Evolutionary conservation across 2,888 invertebrate genomes (phyloP), one percentile per base, ranked within the genome.

Genomic region (Tetragnatha montana): DNA sequence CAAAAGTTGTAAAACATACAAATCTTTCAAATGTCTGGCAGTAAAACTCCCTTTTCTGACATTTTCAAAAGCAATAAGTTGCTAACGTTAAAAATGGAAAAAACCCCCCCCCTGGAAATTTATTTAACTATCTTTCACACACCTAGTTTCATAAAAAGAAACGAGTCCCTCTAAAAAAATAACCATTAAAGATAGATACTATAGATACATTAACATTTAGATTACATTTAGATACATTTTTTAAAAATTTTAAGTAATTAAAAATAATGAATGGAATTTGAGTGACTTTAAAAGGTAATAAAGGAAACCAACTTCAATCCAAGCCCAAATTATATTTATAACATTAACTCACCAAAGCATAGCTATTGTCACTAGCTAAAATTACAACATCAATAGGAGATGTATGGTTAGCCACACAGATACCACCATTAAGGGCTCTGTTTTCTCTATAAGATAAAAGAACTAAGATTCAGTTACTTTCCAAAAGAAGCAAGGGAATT

Each of bases 341-440:
- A 19, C n/a, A 17, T 21, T 17, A 21, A 71, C 92, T 95, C 95
- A 98, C 99, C 97, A 99, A 94, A 91, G 97, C 97, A 95, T 97
- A 99, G 93, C 96, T 96, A 93, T 96, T 96, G 94, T 98, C 97
- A 92, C 96, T 96, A 91, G 97, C 97, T 90, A 99, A 94, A 91
- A 98, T 95, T 91, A 96, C 96, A 91, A 98, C 97, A 94, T 99
- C 99, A 91, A 98, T 96, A 8, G 98, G 97, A 75, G 98, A 97
- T 8, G 98, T 99, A 94, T 99, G 99, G 94, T 99, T 99, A 91
- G 98, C 98, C 83, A 98, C 98, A 94, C 98, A 98, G 93, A 98
- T 96, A 17, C 98, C 97, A 92, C 96, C 96, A 91, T 94, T 93
- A 92, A 95, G 95, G 10, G 98, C 98, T 93, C 95, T 95, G 94